These are phyloP conservation scores for Cercopithecus petaurista DNA, from an alignment of 2,797 vertebrate species.

Conservation along the genomic window DNA sequence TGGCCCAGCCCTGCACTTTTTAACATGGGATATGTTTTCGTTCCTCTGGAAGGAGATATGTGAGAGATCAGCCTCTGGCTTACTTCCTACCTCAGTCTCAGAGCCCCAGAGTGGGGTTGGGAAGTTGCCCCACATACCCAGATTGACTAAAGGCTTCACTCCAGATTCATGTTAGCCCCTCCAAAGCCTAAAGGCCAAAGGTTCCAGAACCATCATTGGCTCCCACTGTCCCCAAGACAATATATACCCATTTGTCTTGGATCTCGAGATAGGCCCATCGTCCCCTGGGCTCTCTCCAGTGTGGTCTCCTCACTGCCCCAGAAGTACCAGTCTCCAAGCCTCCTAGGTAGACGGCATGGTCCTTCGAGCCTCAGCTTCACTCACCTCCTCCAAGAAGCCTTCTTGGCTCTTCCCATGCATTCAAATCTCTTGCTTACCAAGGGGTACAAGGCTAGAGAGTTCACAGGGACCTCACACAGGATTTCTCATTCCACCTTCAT, in stretches of 20 bases:
- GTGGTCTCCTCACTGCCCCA: background rate
- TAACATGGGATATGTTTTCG: background rate
- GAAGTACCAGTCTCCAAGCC: background rate
- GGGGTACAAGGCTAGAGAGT: background rate
- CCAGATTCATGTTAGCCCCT: background rate
- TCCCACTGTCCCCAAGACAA: background rate
- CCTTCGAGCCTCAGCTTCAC: background rate
- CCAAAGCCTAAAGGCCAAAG: background rate
- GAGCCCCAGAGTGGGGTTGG: background rate
- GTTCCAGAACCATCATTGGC: background rate
- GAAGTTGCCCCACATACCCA: background rate
- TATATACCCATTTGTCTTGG: background rate
- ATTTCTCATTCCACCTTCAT: background rate
- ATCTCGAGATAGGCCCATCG: background rate
- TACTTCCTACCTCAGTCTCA: background rate
- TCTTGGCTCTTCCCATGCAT: background rate
- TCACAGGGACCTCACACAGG: background rate
- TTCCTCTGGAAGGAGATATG: background rate
- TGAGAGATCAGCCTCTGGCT: background rate
- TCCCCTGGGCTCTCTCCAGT: background rate
- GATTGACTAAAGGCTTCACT: background rate
- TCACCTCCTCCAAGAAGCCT: background rate
- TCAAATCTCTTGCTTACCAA: background rate
- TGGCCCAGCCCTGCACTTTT: background rate
- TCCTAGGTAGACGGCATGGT: background rate